Percentiles rank a stretch among this genome's conserved stretches.
Conservation (phyloP, 2,113 vertebrate genomes). For the Rynchops niger region DNA sequence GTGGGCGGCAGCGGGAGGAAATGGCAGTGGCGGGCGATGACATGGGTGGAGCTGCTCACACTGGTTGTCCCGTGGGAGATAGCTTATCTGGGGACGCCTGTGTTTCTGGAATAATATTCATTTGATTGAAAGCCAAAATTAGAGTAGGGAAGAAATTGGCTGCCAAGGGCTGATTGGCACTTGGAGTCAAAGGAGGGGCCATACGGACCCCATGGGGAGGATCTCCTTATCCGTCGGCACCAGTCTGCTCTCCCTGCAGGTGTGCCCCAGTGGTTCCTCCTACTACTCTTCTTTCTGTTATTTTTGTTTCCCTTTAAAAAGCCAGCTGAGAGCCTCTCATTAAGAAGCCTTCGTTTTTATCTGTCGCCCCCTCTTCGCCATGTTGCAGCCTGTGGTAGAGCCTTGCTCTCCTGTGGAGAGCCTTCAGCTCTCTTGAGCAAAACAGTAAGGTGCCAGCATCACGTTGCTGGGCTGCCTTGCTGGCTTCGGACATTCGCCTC, state of each 20-base stretch:
- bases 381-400: neutral
- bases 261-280: neutral
- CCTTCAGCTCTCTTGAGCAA: neutral
- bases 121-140: conserved; percentile 58
- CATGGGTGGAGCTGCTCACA: conserved; percentile 25
- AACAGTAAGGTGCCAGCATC: neutral
- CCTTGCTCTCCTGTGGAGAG: neutral
- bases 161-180: conserved; percentile 26
- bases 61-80: conserved; percentile 74
- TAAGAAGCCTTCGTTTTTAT: neutral
- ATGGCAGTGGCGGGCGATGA: neutral
- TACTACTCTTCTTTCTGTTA: neutral
- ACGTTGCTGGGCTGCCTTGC: rapidly evolving
- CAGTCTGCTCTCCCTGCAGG: conserved; percentile 9
- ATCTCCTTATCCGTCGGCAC: neutral
- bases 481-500: rapidly evolving
- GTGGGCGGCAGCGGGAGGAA: neutral
- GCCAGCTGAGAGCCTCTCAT: neutral
- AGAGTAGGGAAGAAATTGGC: conserved; percentile 8
- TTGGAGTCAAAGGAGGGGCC: neutral
- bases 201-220: neutral
- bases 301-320: conserved; percentile 16
- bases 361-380: neutral
- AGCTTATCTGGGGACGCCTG: conserved; percentile 68
- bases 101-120: conserved; percentile 69